Evolutionary conservation across 1,140 invertebrate genomes (phyloP).

Genomic region (Drosophila arizonae): DNA sequence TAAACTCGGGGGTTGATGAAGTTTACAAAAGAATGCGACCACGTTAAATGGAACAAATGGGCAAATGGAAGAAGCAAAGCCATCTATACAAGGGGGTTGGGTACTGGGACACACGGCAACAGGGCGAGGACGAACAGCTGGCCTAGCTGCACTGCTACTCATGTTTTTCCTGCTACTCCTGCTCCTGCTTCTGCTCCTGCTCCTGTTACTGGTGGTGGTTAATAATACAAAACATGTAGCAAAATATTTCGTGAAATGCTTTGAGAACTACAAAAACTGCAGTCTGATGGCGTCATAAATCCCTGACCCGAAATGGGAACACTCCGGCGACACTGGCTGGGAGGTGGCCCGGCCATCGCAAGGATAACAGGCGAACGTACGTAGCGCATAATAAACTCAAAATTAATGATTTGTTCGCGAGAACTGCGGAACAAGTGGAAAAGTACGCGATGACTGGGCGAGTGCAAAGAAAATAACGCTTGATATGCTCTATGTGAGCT

Average conservation of each 20-base stretch:
- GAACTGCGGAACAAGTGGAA: constrained; percentile 64
- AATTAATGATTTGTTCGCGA: constrained; percentile 69
- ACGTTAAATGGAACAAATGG: constrained; percentile 72
- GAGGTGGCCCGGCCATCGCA: constrained; percentile 30
- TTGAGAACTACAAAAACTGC: constrained; percentile 47
- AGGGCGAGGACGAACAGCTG: constrained; percentile 20
- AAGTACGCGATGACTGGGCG: constrained; percentile 50
- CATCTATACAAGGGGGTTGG: neutral
- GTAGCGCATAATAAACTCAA: constrained; percentile 61
- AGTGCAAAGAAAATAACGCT: neutral
- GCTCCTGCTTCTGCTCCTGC: neutral
- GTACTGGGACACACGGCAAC: neutral
- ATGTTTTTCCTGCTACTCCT: neutral
- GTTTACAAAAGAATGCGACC: constrained; percentile 47
- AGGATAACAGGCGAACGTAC: constrained; percentile 36
- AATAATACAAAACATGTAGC: constrained; percentile 72
- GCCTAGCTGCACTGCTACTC: constrained; percentile 3
- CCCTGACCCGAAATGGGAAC: constrained; percentile 33
- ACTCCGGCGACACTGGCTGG: neutral
- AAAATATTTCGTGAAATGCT: constrained; percentile 56
- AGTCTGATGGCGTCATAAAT: constrained; percentile 71
- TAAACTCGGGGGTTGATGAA: constrained; percentile 53
- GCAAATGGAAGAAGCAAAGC: neutral
- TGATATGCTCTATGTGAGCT: constrained; percentile 8
- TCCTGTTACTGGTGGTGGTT: constrained; percentile 34